phyloP scores from a whole-genome alignment of 2,113 vertebrate species.

The Brachypodius melanocephalos region DNA sequence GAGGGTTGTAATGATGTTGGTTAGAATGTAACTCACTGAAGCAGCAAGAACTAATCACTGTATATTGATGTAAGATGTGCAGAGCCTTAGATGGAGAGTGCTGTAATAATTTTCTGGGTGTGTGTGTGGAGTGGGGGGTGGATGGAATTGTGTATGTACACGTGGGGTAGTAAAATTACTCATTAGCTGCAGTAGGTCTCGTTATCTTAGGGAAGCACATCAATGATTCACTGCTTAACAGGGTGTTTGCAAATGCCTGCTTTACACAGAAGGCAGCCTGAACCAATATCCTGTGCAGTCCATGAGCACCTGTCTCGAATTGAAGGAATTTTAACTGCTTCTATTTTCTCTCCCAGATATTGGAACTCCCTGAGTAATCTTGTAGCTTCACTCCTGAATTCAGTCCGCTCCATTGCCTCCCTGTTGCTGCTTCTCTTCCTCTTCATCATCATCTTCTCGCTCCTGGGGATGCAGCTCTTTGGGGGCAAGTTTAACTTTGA shows the following conservation, averaged over 20 bases:
- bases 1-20: constrained; percentile 8
- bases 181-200: constrained; percentile 37
- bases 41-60: constrained; percentile 26
- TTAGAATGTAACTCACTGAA: constrained; percentile 36
- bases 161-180: constrained; percentile 54
- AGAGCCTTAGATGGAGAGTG: neutral
- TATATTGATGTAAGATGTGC: neutral
- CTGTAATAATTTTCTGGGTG: constrained; percentile 23
- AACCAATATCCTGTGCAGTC: neutral
- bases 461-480: constrained; percentile 98
- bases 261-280: neutral
- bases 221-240: constrained; percentile 50
- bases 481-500: constrained; percentile 99
- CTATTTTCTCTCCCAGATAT: constrained; percentile 77
- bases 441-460: constrained; percentile 99
- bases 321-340: neutral
- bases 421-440: constrained; percentile 96
- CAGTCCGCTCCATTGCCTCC: constrained; percentile 97
- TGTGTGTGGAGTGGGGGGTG: neutral
- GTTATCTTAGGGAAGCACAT: constrained; percentile 37
- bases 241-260: constrained; percentile 35
- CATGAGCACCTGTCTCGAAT: neutral
- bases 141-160: neutral
- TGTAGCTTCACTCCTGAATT: constrained; percentile 96
- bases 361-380: constrained; percentile 99